phyloP scores from a whole-genome alignment of 2,888 invertebrate species.

The Drosophila diplacantha region DNA sequence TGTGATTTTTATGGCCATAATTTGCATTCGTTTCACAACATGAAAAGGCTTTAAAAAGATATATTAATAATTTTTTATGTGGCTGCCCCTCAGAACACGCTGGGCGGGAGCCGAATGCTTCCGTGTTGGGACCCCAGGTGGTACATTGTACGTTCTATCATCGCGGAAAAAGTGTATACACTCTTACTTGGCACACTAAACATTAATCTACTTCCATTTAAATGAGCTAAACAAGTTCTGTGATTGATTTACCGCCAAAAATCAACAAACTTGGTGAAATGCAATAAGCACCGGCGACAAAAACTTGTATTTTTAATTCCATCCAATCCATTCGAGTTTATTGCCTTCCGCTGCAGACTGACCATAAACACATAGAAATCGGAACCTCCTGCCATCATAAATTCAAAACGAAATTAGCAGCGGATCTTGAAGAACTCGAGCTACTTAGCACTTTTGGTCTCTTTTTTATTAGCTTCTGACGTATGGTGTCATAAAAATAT shows the following conservation, averaged over 20 bases:
- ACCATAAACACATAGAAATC: conserved; percentile 8
- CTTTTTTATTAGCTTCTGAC: conserved; percentile 19
- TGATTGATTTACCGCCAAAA: conserved; percentile 2
- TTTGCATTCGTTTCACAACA: conserved; percentile 21
- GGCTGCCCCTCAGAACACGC: conserved; percentile 27
- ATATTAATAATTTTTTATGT: conserved; percentile 32
- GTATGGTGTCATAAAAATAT: conserved; percentile 47
- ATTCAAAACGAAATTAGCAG: conserved; percentile 36
- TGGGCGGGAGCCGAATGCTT: conserved; percentile 19
- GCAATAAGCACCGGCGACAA: conserved; percentile 3
- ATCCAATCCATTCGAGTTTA: conserved; percentile 11
- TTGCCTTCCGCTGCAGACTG: conserved; percentile 17
- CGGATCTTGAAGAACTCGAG: conserved; percentile 49
- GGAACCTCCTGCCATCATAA: conserved; percentile 43
- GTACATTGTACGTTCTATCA: conserved; percentile 1
- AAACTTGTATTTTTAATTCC: conserved; percentile 18
- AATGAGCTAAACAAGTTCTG: not conserved
- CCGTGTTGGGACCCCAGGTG: conserved; percentile 31
- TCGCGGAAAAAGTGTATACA: not conserved
- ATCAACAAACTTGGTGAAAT: conserved; percentile 5
- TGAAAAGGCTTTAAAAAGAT: conserved; percentile 29
- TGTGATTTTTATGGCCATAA: conserved; percentile 21
- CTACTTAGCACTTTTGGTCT: conserved; percentile 28
- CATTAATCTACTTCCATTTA: not conserved
- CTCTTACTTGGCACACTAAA: not conserved